Base-by-base conservation (phyloP, 2,888 invertebrate species). In the Ecdyonurus torrentis region DNA sequence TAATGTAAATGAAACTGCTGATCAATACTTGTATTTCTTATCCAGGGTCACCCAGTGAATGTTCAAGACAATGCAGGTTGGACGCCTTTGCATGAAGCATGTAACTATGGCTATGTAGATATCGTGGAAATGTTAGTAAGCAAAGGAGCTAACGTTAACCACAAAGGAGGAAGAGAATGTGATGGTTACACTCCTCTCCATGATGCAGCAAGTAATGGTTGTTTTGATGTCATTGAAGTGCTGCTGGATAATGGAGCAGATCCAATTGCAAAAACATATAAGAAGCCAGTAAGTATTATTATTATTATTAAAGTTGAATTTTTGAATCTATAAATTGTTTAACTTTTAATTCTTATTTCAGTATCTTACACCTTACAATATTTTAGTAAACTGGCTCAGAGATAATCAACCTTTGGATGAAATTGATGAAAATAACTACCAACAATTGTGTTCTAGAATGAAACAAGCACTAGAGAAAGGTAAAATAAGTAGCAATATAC, bases 31-130 rank as follows among this genome's bases (percentile, higher is more conserved):
- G 37, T 37, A 15, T 37, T 5, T 55, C 20, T 5, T 55, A 7
- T 22, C 5, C 20, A 55, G 55, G 55, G 55, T 55, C 55, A 55
- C 55, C 19, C 22, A n/a, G 55, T 55, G 7, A 55, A 95, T 78
- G 86, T 90, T 1, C 81, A 89, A 70, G 94, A 91, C 25, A 96
- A 96, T 79, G 91, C 92, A 1, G 93, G 94, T 73, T 82, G 91
- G 70, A 94, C 95, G 22, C 90, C 95, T 25, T 76, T 96, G 67
- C 95, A 96, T 77, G 82, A 92, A 72, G 94, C 94, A 50, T 86
- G 89, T 1, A 86, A 85, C 72, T 89, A 87, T 70, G 94, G 94
- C 0, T 88, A 93, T 75, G 77, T 82, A 63, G 78, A 80, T 65
- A 86, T 91, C 69, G 87, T 87, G 7, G 80, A 83, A 69, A 75